Base-by-base conservation (phyloP, 2,113 vertebrate genomes). In the Bos indicus region DNA sequence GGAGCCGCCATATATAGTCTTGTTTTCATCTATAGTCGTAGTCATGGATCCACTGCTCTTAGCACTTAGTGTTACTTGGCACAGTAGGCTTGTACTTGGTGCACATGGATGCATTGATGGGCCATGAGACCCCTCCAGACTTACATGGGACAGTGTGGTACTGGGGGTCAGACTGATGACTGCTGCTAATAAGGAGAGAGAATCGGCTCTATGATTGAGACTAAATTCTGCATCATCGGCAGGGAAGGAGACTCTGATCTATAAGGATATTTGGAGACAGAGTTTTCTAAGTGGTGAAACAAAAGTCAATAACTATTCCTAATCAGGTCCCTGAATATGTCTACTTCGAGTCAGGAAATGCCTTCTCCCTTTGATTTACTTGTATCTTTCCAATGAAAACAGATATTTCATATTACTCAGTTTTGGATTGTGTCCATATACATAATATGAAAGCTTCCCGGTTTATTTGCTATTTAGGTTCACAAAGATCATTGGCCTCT, bases 401-500 rank as follows among this genome's bases (percentile, higher is more conserved):
- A 97, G 92, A 80, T 94, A 94, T 82, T 98, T 97, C 74, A 60
- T 85, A 84, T 97, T 95, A 96, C 94, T 95, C 60, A 80, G 62
- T 92, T 97, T 96, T 97, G 96, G 97, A 96, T 56, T 6, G 2
- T 57, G 40, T 94, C 96, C 97, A 94, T 25, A 15, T 85, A 56
- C 77, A 82, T 81, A 54, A 30, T 60, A 85, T 82, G 86, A 97
- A 92, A 96, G 94, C 97, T 98, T 98, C 97, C 96, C 25, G 60
- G 88, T 91, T 97, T 96, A 93, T 96, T 97, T 90, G 91, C 83
- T 98, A 97, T 97, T 98, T 97, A 97, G 88, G 89, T 95, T 98
- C 93, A 87, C 78, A 96, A 92, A 97, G 94, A 97, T 98, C 96
- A 97, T 94, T 95, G 94, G 80, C 94, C 51, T 97, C 93, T 98